phyloP scores from a whole-genome alignment of 2,797 vertebrate species.

The Lemur catta region DNA sequence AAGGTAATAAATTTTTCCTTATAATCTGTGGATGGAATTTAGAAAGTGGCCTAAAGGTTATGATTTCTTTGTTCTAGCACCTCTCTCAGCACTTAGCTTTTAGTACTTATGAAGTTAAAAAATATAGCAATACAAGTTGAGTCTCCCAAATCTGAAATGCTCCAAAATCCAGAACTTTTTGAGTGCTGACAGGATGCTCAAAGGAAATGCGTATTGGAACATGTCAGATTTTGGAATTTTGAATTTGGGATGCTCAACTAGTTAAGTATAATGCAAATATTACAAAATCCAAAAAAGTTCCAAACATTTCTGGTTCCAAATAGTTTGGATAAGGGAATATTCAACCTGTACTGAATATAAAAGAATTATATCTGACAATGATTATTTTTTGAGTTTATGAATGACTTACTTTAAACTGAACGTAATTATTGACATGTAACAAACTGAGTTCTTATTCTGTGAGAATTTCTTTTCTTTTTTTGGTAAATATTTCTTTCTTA shows the following conservation, averaged over 20 bases:
- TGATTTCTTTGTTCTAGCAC: neutral
- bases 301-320: neutral
- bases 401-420: slow-evolving; percentile 3
- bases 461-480: neutral
- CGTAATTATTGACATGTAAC: neutral
- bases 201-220: neutral
- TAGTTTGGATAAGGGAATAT: neutral
- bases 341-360: neutral
- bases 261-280: neutral
- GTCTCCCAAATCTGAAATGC: neutral
- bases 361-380: neutral
- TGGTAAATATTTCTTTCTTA: neutral
- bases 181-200: neutral
- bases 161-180: neutral
- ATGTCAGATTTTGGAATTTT: neutral
- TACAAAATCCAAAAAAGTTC: neutral
- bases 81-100: neutral
- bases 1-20: neutral
- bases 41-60: neutral
- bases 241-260: neutral
- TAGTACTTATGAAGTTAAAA: neutral
- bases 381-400: slow-evolving; percentile 17
- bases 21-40: neutral
- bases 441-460: slow-evolving; percentile 6
- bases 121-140: neutral